phyloP scores from a whole-genome alignment of 2,797 vertebrate species.

The Merluccius polli region DNA sequence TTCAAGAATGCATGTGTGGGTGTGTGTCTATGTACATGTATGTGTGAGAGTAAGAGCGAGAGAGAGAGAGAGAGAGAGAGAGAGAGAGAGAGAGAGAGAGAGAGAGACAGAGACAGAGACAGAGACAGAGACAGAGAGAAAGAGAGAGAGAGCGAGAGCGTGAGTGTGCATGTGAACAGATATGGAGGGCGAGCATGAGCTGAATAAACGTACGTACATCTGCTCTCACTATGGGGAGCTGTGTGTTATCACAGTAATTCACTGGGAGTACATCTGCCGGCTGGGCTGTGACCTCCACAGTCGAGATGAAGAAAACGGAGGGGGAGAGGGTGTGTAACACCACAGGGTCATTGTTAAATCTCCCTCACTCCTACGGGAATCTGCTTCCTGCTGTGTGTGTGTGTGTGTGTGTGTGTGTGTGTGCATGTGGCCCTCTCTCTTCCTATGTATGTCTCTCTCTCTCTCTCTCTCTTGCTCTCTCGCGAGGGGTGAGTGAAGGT shows the following conservation, averaged over 20 bases:
- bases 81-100: background rate
- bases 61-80: background rate
- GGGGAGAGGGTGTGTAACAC: conserved; percentile 69
- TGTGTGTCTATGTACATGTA: background rate
- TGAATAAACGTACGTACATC: conserved; percentile 52
- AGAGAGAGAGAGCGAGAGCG: background rate
- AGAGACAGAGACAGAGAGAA: background rate
- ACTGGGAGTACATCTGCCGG: conserved; percentile 70
- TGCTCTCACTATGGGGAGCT: conserved; percentile 62
- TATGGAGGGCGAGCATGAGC: conserved; percentile 32
- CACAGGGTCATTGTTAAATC: conserved; percentile 77
- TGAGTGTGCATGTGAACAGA: conserved; percentile 28
- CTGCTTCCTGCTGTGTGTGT: conserved; percentile 67
- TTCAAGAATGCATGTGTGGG: background rate
- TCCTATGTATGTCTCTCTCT: conserved; percentile 31
- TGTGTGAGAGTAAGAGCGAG: background rate
- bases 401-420: conserved; percentile 39
- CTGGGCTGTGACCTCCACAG: conserved; percentile 72
- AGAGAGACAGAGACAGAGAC: background rate
- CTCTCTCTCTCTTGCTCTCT: conserved; percentile 35
- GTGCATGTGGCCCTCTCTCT: conserved; percentile 24
- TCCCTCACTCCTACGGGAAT: conserved; percentile 71
- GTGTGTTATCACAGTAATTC: conserved; percentile 68
- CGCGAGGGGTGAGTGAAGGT: background rate
- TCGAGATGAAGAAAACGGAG: background rate